Evolutionary conservation across 2,888 invertebrate genomes (phyloP).

Genomic region (Megaustenia siamemsis): DNA sequence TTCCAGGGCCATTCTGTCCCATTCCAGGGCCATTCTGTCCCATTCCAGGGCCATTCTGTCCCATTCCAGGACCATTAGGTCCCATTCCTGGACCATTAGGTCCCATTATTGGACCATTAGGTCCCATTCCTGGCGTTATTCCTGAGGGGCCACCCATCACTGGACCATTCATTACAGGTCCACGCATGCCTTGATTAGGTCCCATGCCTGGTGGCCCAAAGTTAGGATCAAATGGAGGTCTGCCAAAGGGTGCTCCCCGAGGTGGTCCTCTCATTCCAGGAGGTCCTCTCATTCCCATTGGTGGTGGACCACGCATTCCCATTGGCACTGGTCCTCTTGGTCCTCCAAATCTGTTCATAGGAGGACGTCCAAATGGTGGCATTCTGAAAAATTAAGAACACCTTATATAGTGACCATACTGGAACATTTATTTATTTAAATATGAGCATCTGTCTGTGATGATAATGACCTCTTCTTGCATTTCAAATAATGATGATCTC

Average conservation of each 20-base stretch:
- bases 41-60: conserved; percentile 35
- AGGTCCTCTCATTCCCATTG: conserved; percentile 54
- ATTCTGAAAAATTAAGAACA: conserved; percentile 31
- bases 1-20: conserved; percentile 26
- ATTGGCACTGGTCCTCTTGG: conserved; percentile 48
- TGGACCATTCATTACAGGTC: conserved; percentile 75
- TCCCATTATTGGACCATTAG: conserved; percentile 67
- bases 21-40: conserved; percentile 51
- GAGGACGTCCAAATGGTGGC: conserved; percentile 53
- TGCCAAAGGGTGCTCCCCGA: conserved; percentile 50
- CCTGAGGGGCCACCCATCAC: conserved; percentile 52
- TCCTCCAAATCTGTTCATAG: conserved; percentile 52
- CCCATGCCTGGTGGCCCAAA: conserved; percentile 78
- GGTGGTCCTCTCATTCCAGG: conserved; percentile 55
- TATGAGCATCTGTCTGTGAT: too few relatives aligned
- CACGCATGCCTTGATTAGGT: conserved; percentile 71
- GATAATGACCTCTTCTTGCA: too few relatives aligned
- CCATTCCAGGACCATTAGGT: conserved; percentile 9
- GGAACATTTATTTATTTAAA: too few relatives aligned
- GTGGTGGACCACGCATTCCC: conserved; percentile 53
- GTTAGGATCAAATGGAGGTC: conserved; percentile 81
- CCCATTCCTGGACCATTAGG: conserved; percentile 56
- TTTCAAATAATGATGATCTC: too few relatives aligned
- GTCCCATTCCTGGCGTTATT: conserved; percentile 69
- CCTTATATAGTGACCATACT: too few relatives aligned